Conservation (phyloP, 2,797 vertebrate genomes). For the Eulemur albifrons region DNA sequence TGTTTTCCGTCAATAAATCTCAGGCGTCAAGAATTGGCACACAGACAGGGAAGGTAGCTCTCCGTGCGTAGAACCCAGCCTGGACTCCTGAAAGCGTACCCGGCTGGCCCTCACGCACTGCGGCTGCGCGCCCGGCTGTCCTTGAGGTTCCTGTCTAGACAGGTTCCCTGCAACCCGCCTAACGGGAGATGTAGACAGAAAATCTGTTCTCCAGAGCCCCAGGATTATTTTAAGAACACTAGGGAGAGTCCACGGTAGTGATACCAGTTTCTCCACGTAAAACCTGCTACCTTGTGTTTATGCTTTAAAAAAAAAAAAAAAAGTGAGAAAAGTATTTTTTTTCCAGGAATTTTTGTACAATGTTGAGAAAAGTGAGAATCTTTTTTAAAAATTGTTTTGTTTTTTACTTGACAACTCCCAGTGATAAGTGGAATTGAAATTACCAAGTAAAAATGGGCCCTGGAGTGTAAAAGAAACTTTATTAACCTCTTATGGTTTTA, state of each 20-base stretch:
- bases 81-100: background rate
- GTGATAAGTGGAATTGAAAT: background rate
- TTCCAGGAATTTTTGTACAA: background rate
- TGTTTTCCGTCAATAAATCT: background rate
- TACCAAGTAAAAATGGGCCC: background rate
- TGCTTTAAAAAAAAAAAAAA: background rate
- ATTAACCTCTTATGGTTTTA: background rate
- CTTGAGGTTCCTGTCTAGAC: background rate
- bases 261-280: background rate
- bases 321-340: background rate
- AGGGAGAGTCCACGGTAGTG: background rate
- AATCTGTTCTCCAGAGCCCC: background rate
- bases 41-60: fast-evolving
- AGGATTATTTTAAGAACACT: background rate
- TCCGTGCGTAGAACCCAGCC: fast-evolving
- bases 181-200: background rate
- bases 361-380: conserved; percentile 2
- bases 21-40: background rate
- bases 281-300: background rate
- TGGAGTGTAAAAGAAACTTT: background rate
- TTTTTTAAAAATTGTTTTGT: background rate
- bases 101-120: fast-evolving
- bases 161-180: background rate
- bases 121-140: background rate
- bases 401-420: background rate